Percentiles rank a stretch among this genome's conserved stretches.
phyloP scores from a whole-genome alignment of 2,888 invertebrate species.

The Gortyna flavago region DNA sequence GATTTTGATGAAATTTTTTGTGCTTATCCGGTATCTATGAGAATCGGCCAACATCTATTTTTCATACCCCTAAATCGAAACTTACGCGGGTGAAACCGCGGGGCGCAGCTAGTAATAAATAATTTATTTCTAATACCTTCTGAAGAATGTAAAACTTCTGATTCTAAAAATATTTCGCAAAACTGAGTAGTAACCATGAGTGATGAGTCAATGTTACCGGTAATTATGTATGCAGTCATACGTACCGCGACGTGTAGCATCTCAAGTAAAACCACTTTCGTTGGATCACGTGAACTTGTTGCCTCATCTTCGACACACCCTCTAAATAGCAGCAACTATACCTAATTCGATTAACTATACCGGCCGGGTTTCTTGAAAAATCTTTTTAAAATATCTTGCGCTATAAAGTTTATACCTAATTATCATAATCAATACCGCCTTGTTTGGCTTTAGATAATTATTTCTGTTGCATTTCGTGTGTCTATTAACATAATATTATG shows the following conservation, averaged over 20 bases:
- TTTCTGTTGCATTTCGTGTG: conserved; percentile 23
- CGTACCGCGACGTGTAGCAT: conserved; percentile 6
- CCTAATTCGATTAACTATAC: background rate
- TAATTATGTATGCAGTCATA: conserved; percentile 28
- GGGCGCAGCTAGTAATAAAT: too few relatives aligned
- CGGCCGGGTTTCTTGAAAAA: background rate
- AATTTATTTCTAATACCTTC: background rate
- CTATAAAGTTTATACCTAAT: conserved; percentile 5
- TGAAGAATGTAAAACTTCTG: background rate
- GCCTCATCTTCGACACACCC: conserved; percentile 48
- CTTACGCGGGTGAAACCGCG: too few relatives aligned
- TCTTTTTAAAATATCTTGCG: background rate
- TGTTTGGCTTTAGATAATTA: conserved; percentile 18
- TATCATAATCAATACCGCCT: conserved; percentile 4
- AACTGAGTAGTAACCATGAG: conserved; percentile 17
- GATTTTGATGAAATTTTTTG: too few relatives aligned
- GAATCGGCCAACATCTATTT: too few relatives aligned
- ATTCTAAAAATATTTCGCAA: conserved; percentile 33
- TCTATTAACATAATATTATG: conserved; percentile 15
- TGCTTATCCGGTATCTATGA: too few relatives aligned
- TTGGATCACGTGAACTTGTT: conserved; percentile 43
- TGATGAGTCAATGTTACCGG: conserved; percentile 49
- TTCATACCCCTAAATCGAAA: too few relatives aligned
- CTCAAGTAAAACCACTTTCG: conserved; percentile 31
- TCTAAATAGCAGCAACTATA: conserved; percentile 26